Conservation (phyloP, 2,888 invertebrate species). For the Andrena praecox region DNA sequence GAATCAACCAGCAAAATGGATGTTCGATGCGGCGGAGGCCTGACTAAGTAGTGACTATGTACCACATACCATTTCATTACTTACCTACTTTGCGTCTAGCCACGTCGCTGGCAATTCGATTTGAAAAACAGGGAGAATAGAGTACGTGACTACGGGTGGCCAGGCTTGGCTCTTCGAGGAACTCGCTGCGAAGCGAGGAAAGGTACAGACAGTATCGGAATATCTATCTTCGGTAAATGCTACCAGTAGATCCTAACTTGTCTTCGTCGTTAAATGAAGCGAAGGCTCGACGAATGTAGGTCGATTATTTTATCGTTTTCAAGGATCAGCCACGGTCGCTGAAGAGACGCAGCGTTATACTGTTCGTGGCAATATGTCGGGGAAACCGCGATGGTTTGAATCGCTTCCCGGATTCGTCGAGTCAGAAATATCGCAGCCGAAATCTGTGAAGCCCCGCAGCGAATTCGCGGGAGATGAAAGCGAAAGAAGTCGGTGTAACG, state of each 20-base stretch:
- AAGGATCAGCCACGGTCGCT: constrained; percentile 1
- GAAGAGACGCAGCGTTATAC: not conserved
- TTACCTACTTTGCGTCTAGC: too few relatives aligned
- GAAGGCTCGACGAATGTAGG: constrained; percentile 4
- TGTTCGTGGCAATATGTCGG: not conserved
- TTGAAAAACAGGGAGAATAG: too few relatives aligned
- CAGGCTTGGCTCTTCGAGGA: not conserved
- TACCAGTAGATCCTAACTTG: not conserved
- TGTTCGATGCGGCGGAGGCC: too few relatives aligned
- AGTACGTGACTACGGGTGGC: too few relatives aligned
- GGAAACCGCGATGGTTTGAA: not conserved
- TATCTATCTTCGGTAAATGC: not conserved
- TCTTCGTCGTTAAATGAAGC: constrained; percentile 1
- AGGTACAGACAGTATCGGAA: not conserved
- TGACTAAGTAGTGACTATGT: too few relatives aligned
- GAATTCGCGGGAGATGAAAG: constrained; percentile 1
- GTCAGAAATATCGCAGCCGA: not conserved
- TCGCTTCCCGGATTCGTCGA: not conserved
- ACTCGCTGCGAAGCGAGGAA: not conserved
- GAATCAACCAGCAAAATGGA: too few relatives aligned
- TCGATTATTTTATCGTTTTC: constrained; percentile 16
- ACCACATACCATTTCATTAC: too few relatives aligned
- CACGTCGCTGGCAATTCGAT: too few relatives aligned
- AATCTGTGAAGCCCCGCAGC: not conserved
- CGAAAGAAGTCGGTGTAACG: not conserved